These are phyloP conservation scores for Eilema griseolum DNA, from an alignment of 2,888 invertebrate species.

Conservation along the genomic window DNA sequence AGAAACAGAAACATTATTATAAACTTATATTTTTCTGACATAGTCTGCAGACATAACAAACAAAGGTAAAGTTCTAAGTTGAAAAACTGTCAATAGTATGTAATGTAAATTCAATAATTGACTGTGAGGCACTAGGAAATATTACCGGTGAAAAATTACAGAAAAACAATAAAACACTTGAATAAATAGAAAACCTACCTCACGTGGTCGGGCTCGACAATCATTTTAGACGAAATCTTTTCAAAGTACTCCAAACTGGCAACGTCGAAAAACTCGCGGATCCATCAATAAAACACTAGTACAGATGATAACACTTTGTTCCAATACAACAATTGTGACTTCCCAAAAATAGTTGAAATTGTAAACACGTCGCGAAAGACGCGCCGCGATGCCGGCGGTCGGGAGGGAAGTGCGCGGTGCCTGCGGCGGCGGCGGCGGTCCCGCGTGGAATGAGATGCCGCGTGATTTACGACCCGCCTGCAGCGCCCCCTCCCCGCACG, in stretches of 20 bases:
- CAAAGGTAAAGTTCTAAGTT: constrained; percentile 23
- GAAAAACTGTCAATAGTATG: constrained; percentile 26
- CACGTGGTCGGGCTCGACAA: constrained; percentile 85
- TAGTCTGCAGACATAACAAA: constrained; percentile 17
- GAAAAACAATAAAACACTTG: constrained; percentile 71
- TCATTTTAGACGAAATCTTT: constrained; percentile 84
- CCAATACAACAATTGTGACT: constrained; percentile 71
- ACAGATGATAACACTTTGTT: constrained; percentile 68
- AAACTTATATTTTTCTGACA: constrained; percentile 2
- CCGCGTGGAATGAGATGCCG: constrained; percentile 87
- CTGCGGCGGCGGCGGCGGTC: constrained; percentile 85
- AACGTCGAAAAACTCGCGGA: constrained; percentile 68
- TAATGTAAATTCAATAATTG: constrained; percentile 27
- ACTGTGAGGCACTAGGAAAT: constrained; percentile 45
- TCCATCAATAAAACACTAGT: constrained; percentile 81
- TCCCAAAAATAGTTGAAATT: constrained; percentile 74
- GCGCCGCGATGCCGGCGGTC: constrained; percentile 82
- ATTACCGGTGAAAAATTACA: constrained; percentile 50
- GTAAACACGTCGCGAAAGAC: constrained; percentile 86
- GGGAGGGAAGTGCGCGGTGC: constrained; percentile 83
- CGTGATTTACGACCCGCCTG: constrained; percentile 88
- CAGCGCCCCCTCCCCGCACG: constrained; percentile 84
- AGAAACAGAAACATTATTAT: not conserved
- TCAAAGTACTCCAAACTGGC: constrained; percentile 74
- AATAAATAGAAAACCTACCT: constrained; percentile 79